These are phyloP conservation scores for Monomorium pharaonis DNA, from an alignment of 1,140 invertebrate species.

Conservation along the genomic window DNA sequence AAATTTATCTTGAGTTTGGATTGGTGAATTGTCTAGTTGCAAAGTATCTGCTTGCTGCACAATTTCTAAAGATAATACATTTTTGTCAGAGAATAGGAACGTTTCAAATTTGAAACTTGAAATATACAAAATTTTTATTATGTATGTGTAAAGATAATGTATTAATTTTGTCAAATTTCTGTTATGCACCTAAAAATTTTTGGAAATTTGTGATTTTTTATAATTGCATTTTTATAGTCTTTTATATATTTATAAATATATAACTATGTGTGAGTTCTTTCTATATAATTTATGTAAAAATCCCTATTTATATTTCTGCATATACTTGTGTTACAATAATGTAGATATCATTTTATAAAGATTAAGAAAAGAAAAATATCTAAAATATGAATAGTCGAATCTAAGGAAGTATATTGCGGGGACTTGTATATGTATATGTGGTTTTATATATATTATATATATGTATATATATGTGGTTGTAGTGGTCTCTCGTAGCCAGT, in stretches of 20 bases:
- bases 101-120: background rate
- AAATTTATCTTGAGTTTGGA: constrained; percentile 17
- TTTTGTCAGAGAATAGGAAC: background rate
- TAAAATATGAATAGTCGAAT: background rate
- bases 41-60: background rate
- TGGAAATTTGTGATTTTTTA: background rate
- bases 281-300: constrained; percentile 14
- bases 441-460: too few species aligned
- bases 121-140: too few species aligned
- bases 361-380: background rate
- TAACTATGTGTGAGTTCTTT: background rate
- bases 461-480: background rate
- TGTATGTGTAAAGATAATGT: background rate
- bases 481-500: constrained; percentile 16
- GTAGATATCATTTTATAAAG: background rate
- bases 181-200: background rate
- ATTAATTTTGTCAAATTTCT: background rate
- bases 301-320: background rate
- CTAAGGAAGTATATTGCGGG: background rate
- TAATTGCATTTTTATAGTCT: background rate
- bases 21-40: background rate
- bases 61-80: background rate
- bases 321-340: background rate
- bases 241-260: background rate
- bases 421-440: too few species aligned